Evolutionary conservation across 2,888 invertebrate species (phyloP), one percentile per base, ranked within the genome.

Genomic region (Leptinotarsa juncta): DNA sequence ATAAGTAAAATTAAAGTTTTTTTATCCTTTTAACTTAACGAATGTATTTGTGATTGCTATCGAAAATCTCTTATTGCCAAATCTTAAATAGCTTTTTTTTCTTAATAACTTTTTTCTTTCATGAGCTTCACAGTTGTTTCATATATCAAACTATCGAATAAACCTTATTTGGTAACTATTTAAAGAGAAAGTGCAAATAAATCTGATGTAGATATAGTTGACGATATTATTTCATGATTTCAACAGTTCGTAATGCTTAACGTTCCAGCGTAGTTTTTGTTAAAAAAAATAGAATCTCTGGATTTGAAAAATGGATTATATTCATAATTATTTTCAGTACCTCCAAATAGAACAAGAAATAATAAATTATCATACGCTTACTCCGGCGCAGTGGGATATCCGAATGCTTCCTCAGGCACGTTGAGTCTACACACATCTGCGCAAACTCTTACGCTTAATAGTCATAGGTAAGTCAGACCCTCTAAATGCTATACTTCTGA

Each of bases 381-480:
- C 81, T 83, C 85, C 75, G 84, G 85, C 81, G 85, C 85, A 79
- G 83, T 85, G 79, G 84, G 85, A 73, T 84, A 82, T 79, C 82
- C 85, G 78, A 85, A 85, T 82, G 83, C 85, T 82, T 81, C 84
- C 75, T 80, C 85, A 71, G 83, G 84, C 81, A 84, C 85, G 77
- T 81, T 86, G 81, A 87, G 85, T 84, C 83, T 87, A 81, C 86
- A 85, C 80, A 86, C 86, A 79, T 85, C 87, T 82, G 86, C 87
- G 83, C 88, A 87, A 83, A 84, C 87, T 83, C 86, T 88, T 89
- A 90, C 90, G 89, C 90, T 90, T 89, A 90, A 90, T 90, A 90
- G 90, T 90, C 90, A 90, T 90, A 90, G 90, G 90, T 90, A 84
- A 88, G 87, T 81, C 16, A 60, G 10, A 26, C 2, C 16, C 60